Evolutionary conservation across 2,888 invertebrate genomes (phyloP).

Genomic region (Orchestes rusci): DNA sequence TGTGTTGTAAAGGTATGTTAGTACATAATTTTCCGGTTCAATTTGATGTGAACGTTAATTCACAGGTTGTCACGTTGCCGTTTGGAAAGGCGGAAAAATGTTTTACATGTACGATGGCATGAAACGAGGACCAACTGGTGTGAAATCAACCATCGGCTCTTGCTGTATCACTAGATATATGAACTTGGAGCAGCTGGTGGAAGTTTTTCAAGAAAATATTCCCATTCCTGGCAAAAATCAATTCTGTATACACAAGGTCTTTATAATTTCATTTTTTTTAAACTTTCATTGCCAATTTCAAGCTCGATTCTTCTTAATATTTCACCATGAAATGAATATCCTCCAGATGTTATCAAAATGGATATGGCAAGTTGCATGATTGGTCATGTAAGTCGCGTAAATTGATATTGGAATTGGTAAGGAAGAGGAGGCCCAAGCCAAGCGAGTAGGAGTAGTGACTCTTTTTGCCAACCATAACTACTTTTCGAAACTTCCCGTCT

Average conservation of each 20-base stretch:
- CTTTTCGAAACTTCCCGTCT: too few species aligned
- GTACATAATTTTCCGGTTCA: not conserved
- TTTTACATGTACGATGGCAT: constrained; percentile 47
- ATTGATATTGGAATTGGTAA: too few species aligned
- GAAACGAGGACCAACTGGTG: constrained; percentile 43
- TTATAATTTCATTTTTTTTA: too few species aligned
- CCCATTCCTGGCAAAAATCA: constrained; percentile 33
- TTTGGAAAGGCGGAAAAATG: constrained; percentile 43
- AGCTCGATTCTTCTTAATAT: too few species aligned
- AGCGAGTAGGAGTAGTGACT: too few species aligned
- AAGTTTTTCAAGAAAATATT: constrained; percentile 37
- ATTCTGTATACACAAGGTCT: constrained; percentile 34
- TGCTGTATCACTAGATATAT: constrained; percentile 41
- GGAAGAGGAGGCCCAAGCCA: too few species aligned
- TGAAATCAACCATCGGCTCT: constrained; percentile 36
- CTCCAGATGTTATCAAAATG: too few species aligned
- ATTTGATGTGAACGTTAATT: constrained; percentile 1
- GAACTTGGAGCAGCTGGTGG: constrained; percentile 32
- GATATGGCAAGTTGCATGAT: too few species aligned
- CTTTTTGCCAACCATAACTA: too few species aligned
- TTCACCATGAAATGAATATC: too few species aligned
- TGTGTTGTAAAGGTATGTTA: constrained; percentile 39
- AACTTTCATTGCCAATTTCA: too few species aligned
- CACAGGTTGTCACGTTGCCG: constrained; percentile 35
- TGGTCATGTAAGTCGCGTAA: too few species aligned